Base-by-base conservation (phyloP, 2,797 vertebrate genomes). In the Podargus strigoides region DNA sequence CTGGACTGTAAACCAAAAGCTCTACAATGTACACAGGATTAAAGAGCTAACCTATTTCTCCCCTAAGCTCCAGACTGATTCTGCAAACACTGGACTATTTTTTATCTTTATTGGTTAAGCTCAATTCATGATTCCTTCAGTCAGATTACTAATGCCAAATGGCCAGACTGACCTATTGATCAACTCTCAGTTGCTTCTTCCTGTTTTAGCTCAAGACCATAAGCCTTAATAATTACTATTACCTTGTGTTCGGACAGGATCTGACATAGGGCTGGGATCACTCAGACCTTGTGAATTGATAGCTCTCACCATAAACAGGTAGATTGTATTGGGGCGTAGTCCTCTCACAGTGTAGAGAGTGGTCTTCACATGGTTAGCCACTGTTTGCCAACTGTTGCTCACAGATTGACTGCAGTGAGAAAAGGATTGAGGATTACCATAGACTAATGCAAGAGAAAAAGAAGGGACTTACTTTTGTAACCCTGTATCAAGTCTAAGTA, bases 351-450 rank as follows among this genome's bases (percentile, higher is more conserved):
- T 99, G 83, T 98, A 98, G 94, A 99, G 98, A 1, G 98, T 99
- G 70, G 97, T 98, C 98, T 99, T 99, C 87, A 99, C 98, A 0
- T 99, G 99, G 95, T 99, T 99, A 20, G 99, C 99, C 56, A 99
- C 99, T 0, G 99, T 99, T 91, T 99, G 99, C 99, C 99, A 99
- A 95, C 99, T 99, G 94, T 99, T 99, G 98, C 99, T 99, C 97
- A 99, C 99, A 1, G 99, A 99, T 79, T 99, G 99, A 96, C 99
- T 99, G 98, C 94, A 98, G 97, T 0, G 34, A 49, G 47, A 97
- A 94, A 22, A 85, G 58, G 11, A 92, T 59, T 73, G 73, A 70
- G 93, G 42, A n/a, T 85, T 83, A n/a, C n/a, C n/a, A 87, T 1
- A 50, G 73, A 59, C 89, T 59, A 90, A 85, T 5, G 14, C 47